A percentile compares a stretch with the other conserved stretches of the same genome.
Conservation (phyloP, 1,140 invertebrate species). For the Rhopalosiphum maidis region DNA sequence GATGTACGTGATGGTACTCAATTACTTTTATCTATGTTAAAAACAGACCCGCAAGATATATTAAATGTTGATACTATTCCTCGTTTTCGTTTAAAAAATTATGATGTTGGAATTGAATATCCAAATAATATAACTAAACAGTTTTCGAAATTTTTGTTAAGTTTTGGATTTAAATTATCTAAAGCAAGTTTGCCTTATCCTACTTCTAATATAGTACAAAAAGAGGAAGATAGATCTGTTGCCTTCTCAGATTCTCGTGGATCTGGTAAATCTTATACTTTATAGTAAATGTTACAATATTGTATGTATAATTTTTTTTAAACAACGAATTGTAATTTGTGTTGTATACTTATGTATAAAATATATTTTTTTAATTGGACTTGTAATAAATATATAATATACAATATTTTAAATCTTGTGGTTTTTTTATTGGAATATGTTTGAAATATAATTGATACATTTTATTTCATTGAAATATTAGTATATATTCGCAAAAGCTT, state of each 20-base stretch:
- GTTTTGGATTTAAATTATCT: constrained; percentile 23
- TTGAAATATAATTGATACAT: too few species aligned
- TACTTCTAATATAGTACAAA: constrained; percentile 69
- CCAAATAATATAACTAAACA: constrained; percentile 15
- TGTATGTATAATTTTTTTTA: background rate
- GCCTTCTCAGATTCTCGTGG: constrained; percentile 59
- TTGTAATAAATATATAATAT: too few species aligned
- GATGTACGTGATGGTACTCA: constrained; percentile 63
- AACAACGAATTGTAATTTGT: background rate
- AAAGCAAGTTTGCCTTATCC: constrained; percentile 64
- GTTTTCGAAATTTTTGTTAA: background rate
- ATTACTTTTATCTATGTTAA: constrained; percentile 61
- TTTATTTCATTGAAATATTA: too few species aligned
- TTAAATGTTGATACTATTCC: constrained; percentile 41
- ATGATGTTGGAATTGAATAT: constrained; percentile 47
- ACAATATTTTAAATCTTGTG: too few species aligned
- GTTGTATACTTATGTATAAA: background rate
- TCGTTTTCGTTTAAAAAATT: constrained; percentile 44
- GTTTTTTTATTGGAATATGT: too few species aligned
- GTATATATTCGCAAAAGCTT: too few species aligned
- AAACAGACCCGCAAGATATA: constrained; percentile 28
- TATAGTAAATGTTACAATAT: background rate
- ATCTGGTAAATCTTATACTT: constrained; percentile 38
- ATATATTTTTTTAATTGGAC: background rate
- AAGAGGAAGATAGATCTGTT: constrained; percentile 66